A percentile compares a stretch with the other conserved stretches of the same genome.
phyloP scores from a whole-genome alignment of 2,113 vertebrate genomes.

The Myxocyprinus asiaticus region DNA sequence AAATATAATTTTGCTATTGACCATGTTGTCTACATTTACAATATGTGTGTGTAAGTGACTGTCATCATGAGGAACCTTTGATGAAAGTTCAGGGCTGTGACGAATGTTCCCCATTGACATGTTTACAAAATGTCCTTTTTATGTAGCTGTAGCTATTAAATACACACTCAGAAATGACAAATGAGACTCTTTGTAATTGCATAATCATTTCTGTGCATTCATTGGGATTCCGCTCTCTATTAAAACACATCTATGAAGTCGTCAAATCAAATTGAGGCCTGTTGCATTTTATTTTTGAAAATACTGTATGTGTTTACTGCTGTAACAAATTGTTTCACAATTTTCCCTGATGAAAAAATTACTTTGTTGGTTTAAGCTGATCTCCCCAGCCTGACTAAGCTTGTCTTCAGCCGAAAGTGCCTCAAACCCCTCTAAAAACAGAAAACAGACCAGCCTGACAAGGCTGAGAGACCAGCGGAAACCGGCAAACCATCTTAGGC shows the following conservation, averaged over 20 bases:
- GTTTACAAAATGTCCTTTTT: slow-evolving; percentile 20
- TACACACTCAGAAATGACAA: slow-evolving; percentile 3
- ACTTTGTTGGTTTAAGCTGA: too few relatives aligned
- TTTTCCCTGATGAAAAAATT: neutral
- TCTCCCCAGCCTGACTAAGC: too few relatives aligned
- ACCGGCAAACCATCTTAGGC: too few relatives aligned
- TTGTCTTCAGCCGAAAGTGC: too few relatives aligned
- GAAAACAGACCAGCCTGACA: too few relatives aligned
- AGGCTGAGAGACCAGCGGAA: too few relatives aligned
- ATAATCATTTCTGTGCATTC: slow-evolving; percentile 8
- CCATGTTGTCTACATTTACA: neutral
- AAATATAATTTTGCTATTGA: slow-evolving; percentile 22
- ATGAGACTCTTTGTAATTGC: neutral
- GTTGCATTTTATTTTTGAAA: slow-evolving; percentile 31
- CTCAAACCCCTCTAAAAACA: too few relatives aligned
- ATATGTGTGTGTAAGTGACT: slow-evolving; percentile 6
- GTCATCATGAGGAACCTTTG: neutral
- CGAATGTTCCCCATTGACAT: slow-evolving; percentile 15
- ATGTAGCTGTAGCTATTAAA: slow-evolving; percentile 8
- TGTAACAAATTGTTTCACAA: slow-evolving; percentile 44
- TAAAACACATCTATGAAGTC: neutral
- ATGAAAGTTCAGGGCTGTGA: neutral
- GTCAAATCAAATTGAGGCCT: slow-evolving; percentile 3
- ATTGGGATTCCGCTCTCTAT: neutral
- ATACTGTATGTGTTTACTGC: slow-evolving; percentile 26